Conservation (phyloP, 2,113 vertebrate species). For the Apodemus sylvaticus region DNA sequence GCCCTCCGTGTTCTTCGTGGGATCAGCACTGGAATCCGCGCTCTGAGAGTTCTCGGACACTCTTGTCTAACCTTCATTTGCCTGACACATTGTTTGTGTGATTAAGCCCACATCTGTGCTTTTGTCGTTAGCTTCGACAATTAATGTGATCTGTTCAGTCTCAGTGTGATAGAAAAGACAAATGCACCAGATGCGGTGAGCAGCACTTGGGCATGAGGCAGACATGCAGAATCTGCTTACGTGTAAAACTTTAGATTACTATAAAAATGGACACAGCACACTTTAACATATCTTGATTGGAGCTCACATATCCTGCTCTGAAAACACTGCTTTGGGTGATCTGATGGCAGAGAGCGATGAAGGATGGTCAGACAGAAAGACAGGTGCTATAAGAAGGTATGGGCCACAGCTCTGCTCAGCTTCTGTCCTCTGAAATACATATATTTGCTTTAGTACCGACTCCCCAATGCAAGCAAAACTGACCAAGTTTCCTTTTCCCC, state of each 20-base stretch:
- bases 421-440: neutral
- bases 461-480: neutral
- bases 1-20: conserved; percentile 15
- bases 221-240: neutral
- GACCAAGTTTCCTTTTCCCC: neutral
- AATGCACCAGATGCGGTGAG: neutral
- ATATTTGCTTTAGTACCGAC: neutral
- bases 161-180: neutral
- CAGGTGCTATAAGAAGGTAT: too few relatives aligned
- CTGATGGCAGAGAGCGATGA: neutral
- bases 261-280: neutral
- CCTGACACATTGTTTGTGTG: neutral
- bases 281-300: neutral
- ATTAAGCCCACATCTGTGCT: conserved; percentile 18
- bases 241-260: neutral
- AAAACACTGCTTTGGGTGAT: neutral
- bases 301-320: neutral
- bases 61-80: neutral
- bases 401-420: neutral
- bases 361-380: neutral
- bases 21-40: neutral
- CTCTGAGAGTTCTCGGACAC: conserved; percentile 17
- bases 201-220: neutral
- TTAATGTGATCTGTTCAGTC: neutral
- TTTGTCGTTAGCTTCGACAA: neutral